Percentiles rank a stretch among this genome's conserved stretches.
These are phyloP conservation scores for Musca vetustissima DNA, from an alignment of 1,140 invertebrate genomes.

Conservation along the genomic window DNA sequence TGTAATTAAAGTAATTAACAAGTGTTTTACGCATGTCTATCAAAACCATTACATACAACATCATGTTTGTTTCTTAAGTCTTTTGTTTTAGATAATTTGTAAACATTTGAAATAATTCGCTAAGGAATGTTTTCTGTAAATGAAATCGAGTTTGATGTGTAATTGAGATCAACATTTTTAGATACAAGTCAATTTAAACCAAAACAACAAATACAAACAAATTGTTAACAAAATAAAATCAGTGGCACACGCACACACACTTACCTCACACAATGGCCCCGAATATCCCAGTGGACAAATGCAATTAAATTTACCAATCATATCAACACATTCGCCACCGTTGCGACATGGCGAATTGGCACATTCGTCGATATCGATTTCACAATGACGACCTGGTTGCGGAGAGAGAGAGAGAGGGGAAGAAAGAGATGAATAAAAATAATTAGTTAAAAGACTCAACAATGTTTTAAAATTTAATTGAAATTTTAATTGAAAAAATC, in stretches of 20 bases:
- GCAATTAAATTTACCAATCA: constrained; percentile 71
- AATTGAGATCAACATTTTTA: too few relatives aligned
- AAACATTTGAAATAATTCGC: background rate
- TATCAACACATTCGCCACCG: constrained; percentile 74
- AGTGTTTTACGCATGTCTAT: too few relatives aligned
- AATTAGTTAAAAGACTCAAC: background rate
- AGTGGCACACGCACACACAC: constrained; percentile 40
- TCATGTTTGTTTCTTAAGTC: too few relatives aligned
- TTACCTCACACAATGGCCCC: constrained; percentile 72
- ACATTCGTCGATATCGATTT: constrained; percentile 71
- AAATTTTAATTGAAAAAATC: too few relatives aligned
- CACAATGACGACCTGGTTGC: constrained; percentile 65
- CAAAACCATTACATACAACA: too few relatives aligned
- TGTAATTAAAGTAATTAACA: too few relatives aligned
- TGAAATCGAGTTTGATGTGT: too few relatives aligned
- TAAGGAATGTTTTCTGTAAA: too few relatives aligned
- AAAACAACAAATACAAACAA: too few relatives aligned
- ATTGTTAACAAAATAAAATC: constrained; percentile 34
- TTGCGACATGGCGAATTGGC: constrained; percentile 75
- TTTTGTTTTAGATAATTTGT: too few relatives aligned
- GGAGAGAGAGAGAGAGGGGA: background rate
- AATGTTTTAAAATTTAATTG: too few relatives aligned
- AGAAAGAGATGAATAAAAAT: background rate
- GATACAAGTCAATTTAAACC: too few relatives aligned
- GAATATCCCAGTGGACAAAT: constrained; percentile 79